These are phyloP conservation scores for Tauraco erythrolophus DNA, from an alignment of 2,113 vertebrate species.

Conservation along the genomic window DNA sequence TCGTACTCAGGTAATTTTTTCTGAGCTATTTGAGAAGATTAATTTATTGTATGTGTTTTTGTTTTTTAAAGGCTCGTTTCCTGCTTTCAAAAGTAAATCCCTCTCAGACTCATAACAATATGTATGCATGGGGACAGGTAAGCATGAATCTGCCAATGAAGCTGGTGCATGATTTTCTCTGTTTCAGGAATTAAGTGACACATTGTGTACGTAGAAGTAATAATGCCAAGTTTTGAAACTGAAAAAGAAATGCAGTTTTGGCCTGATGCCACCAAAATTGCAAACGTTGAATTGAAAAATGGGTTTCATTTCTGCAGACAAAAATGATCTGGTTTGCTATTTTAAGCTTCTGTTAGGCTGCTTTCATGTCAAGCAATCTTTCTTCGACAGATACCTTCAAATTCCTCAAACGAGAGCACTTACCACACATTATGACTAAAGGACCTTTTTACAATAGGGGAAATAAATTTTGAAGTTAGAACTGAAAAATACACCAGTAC, in stretches of 20 bases:
- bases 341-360: neutral
- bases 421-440: neutral
- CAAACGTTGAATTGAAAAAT: neutral
- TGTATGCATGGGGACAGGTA: constrained; percentile 98
- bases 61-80: constrained; percentile 88
- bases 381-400: neutral
- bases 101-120: constrained; percentile 98
- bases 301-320: neutral
- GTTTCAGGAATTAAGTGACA: neutral
- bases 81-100: constrained; percentile 98
- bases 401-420: neutral
- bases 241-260: neutral
- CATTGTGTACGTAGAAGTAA: neutral
- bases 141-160: constrained; percentile 13
- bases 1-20: neutral
- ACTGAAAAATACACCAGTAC: neutral
- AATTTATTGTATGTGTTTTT: constrained; percentile 27
- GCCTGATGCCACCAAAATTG: neutral
- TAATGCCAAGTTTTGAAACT: neutral
- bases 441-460: neutral
- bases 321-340: neutral
- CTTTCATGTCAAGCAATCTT: neutral
- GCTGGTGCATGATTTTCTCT: neutral
- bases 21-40: neutral
- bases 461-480: neutral